phyloP scores from a whole-genome alignment of 1,140 invertebrate genomes.

The Lasioglossum albipes region DNA sequence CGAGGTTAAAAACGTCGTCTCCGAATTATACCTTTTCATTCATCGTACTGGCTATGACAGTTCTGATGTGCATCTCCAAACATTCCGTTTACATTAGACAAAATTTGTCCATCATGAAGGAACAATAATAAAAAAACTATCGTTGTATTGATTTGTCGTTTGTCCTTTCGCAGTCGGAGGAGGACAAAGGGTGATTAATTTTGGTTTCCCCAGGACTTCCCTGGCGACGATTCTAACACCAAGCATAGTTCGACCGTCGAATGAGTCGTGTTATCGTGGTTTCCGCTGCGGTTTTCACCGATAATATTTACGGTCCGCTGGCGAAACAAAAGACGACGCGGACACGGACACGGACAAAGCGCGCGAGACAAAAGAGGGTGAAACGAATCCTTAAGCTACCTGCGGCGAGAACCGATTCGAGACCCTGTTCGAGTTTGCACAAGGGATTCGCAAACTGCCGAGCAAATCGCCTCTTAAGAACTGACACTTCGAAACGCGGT shows the following conservation, averaged over 20 bases:
- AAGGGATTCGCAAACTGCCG: not conserved
- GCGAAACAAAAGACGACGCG: conserved; percentile 18
- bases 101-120: too few relatives aligned
- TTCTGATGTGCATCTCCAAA: too few relatives aligned
- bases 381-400: conserved; percentile 14
- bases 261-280: not conserved
- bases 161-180: not conserved
- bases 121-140: too few relatives aligned
- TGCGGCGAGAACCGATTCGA: conserved; percentile 2
- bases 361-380: conserved; percentile 11
- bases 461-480: not conserved
- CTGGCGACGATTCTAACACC: too few relatives aligned
- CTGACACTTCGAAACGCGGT: not conserved
- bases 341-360: not conserved
- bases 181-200: not conserved
- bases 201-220: too few relatives aligned
- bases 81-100: too few relatives aligned
- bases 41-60: conserved; percentile 7
- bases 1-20: conserved; percentile 10
- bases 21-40: conserved; percentile 38
- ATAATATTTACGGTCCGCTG: conserved; percentile 26
- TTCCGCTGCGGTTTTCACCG: conserved; percentile 31
- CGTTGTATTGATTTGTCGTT: too few relatives aligned
- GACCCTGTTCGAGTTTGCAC: not conserved
- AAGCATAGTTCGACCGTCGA: not conserved